Evolutionary conservation across 2,797 vertebrate species (phyloP), one percentile per base, ranked within the genome.

Genomic region (Aselliscus stoliczkanus): DNA sequence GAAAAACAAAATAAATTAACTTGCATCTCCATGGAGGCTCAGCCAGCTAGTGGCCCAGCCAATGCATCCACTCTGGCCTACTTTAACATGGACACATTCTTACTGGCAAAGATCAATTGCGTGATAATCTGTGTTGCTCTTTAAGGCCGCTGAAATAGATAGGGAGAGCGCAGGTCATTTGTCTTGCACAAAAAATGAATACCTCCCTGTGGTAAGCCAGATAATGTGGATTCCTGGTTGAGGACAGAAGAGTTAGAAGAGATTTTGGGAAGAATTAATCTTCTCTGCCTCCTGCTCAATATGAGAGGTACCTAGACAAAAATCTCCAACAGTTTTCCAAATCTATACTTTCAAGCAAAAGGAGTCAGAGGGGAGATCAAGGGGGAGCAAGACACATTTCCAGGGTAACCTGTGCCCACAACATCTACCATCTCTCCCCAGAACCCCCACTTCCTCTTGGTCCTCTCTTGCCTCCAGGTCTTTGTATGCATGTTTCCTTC

Each of bases 1-100:
- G 67, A 90, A 93, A 92, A 90, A 58, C 17, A n/a, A 93, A 90
- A 88, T 77, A 37, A 88, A 62, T n/a, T 65, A 82, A 69, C 11
- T 9, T 75, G 58, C 13, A 39, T 72, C 42, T 93, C 69, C 15
- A 7, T 2, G 10, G 29, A 54, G 72, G 72, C 34, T 90, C 37
- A 2, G 31, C n/a, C 54, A 72, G 15, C 39, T 42, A 20, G 15
- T 8, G 15, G 50, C 52, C 56, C 42, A 3, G 20, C 56, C 69
- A 52, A 12, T 4, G 37, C 39, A 82, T 27, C 60, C 58, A 15
- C 25, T 6, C 20, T 29, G 58, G 42, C 39, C 64, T 25, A 23
- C 42, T 67, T 39, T 67, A 65, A 64, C 27, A 58, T 4, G 34
- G 72, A 34, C 58, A 14, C 10, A 27, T 34, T n/a, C 15, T 50